phyloP scores from a whole-genome alignment of 2,797 vertebrate species.

The Sebastes hubbsi region DNA sequence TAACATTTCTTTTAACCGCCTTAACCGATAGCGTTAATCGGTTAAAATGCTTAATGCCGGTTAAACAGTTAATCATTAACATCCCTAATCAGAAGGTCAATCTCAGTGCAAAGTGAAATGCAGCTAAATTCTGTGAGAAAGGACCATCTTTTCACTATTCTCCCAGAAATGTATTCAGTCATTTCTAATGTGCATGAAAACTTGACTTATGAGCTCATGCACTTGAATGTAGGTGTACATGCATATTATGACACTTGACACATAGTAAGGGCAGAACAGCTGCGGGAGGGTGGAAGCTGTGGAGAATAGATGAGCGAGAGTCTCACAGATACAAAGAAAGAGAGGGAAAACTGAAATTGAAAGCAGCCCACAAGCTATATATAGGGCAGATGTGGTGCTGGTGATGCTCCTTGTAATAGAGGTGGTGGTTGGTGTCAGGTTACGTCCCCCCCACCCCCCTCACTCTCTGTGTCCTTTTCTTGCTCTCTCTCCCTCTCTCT shows the following conservation, averaged over 20 bases:
- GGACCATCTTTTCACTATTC: background rate
- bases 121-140: background rate
- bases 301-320: constrained; percentile 22
- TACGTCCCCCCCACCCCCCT: constrained; percentile 1
- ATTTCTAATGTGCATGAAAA: background rate
- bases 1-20: too few species aligned
- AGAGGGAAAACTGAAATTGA: constrained; percentile 65
- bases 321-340: constrained; percentile 37
- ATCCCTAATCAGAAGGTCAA: background rate
- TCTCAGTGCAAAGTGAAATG: background rate
- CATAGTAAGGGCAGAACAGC: background rate
- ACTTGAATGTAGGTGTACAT: background rate
- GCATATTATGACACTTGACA: constrained; percentile 4
- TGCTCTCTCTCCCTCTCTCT: constrained; percentile 2
- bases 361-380: constrained; percentile 67
- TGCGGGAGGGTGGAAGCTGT: background rate
- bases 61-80: too few species aligned
- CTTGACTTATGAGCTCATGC: constrained; percentile 3
- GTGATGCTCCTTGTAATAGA: constrained; percentile 59
- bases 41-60: too few species aligned
- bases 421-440: constrained; percentile 60
- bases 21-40: too few species aligned
- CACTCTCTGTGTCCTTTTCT: background rate
- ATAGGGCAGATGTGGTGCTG: constrained; percentile 68
- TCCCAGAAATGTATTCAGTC: background rate